Base-by-base conservation (phyloP, 1,140 invertebrate genomes). In the Drosophila teissieri region DNA sequence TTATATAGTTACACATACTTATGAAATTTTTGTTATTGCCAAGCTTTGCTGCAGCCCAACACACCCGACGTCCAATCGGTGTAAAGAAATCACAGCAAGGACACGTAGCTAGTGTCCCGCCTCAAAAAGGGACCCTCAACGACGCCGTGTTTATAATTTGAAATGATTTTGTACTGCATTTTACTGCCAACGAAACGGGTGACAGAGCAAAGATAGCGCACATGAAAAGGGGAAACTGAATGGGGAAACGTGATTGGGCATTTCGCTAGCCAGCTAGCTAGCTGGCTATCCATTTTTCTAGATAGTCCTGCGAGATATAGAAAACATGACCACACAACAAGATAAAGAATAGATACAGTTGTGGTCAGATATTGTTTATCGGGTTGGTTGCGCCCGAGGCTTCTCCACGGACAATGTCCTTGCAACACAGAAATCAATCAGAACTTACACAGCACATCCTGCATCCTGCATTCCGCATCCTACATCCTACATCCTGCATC, bases 141-240 rank as follows among this genome's bases (percentile, higher is more conserved):
- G 61, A 31, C 64, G 45, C 46, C 76, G 81, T 84, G 81, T 80
- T 84, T 84, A 84, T 84, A 84, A 84, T 84, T 84, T 77, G 72
- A 84, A 84, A 85, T 84, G 81, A 80, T 83, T 84, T 83, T 83
- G 64, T 76, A 24, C 72, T 80, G 80, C 80, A 83, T 83, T 83
- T 78, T 67, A 72, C 70, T 67, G 53, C 70, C 51, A 70, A 40
- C 67, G 68, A 55, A 67, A 67, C 14, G 67, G 67, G 22, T 46
- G 64, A 68, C 42, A 40, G 34, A 34, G 44, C 64, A 70, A 27
- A 49, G 62, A 36, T 36, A 31, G 36, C 37, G 14, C 11, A 22
- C 19, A 37, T 11, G 17, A 17, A 15, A 17, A 17, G 12, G 15
- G 24, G 6, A 22, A 42, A 15, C 11, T 24, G 49, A 53, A 46